Base-by-base conservation (phyloP, 2,113 vertebrate genomes). In the Passer montanus region DNA sequence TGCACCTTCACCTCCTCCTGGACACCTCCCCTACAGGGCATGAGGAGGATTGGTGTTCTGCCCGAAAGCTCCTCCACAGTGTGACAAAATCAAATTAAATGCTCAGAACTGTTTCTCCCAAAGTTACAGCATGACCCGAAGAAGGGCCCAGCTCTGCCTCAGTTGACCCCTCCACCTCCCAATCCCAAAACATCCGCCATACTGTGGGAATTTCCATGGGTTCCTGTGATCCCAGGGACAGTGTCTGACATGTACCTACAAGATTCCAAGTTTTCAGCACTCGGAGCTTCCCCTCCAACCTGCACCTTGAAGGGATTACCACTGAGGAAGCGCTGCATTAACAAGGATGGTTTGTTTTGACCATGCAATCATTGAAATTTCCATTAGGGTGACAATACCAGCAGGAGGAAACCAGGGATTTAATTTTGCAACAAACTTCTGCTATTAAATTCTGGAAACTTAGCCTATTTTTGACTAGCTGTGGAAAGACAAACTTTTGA, bases 91-190 rank as follows among this genome's bases (percentile, higher is more conserved):
- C 2, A 33, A 81, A 17, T 1, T 0, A 6, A n/a, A 14, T 0
- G 0, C 14, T 35, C 66, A n/a, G 62, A 66, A 43, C 7, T 5
- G 5, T 17, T 70, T 30, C 52, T 55, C 33, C 64, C 47, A 11
- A 26, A 43, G 44, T 15, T 6, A 4, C 3, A 4, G 3, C 0
- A 0, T 3, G 44, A 26, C 2, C 49, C 66, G 28, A 27, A 23
- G 44, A 5, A 33, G 11, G 12, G 27, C 37, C 12, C 27, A 35
- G 60, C 15, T 24, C 63, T 69, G 35, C 22, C 69, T 33, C 30
- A 8, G 16, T 0, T 2, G 24, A 39, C 18, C 12, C 26, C 39
- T 50, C 52, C 43, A 43, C 22, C 23, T 30, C 31, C 30, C 50
- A 49, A 13, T 17, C 30, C 20, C 17, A 12, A 16, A 43, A 3